Base-by-base conservation (phyloP, 2,888 invertebrate species). In the Drosophila anomalata region DNA sequence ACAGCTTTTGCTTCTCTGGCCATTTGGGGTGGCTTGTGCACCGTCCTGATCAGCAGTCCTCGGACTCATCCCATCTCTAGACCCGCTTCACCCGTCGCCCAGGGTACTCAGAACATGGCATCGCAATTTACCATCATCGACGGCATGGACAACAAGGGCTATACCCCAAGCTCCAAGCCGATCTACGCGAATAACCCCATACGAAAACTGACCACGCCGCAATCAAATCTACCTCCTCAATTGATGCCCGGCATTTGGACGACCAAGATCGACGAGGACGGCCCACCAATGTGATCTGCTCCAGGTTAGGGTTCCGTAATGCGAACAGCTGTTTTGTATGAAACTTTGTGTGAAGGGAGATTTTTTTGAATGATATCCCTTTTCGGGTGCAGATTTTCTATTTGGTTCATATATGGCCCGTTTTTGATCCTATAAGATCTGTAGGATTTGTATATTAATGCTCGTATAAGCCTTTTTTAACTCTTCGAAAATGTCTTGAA, bases 161-260 rank as follows among this genome's bases (percentile, higher is more conserved):
- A 75, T 54, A 63, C 78, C 12, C 65, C 79, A 5, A 71, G 55
- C 41, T 36, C 73, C 5, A 70, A 78, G 61, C 59, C 77, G 31
- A 89, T 89, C 58, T 79, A 80, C 60, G 78, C 89, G 47, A 83
- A 76, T 68, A 89, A 79, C 77, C 76, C 80, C 47, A 73, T 84
- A 51, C 56, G 50, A 33, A 90, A 90, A 83, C 67, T 90, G 65
- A 79, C 84, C 72, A 75, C 78, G 61, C 87, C 89, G 39, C 87
- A 88, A 85, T 88, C 90, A 14, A 92, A 92, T 90, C 90, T 92
- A 89, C 91, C 91, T 87, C 91, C 91, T 63, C 91, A 91, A 84
- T 73, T 92, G 51, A 87, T 89, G 89, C 87, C 91, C 65, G 92
- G 91, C 75, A 89, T 92, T 82, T 92, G 92, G 91, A 92, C 92